Base-by-base conservation (phyloP, 2,888 invertebrate genomes). In the Phyllotreta cruciferae region DNA sequence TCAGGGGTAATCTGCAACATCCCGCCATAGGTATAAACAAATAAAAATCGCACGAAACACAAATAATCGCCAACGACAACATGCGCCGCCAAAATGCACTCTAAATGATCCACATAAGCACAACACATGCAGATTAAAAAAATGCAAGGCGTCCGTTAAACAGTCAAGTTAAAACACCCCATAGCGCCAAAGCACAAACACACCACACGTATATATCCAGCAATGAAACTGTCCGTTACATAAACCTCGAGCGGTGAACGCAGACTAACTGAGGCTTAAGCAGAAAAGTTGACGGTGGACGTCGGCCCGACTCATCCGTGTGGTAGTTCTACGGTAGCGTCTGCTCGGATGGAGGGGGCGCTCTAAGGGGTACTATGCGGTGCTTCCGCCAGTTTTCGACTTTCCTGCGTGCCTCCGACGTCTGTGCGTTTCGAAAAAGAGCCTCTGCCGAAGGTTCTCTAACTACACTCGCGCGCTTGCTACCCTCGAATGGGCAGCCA, bases 1-100 rank as follows among this genome's bases (percentile, higher is more conserved):
- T 81, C 79, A 80, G 72, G 76, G 78, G 76, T 74, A 75, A 78
- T 79, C 79, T 80, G 78, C 76, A 80, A 79, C 75, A 79, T 77
- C 77, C 76, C 79, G 81, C 81, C 81, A 81, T 81, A 81, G 78
- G 80, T 77, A 73, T 74, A 73, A 71, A 71, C 60, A 64, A 72
- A 71, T 50, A 14, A 55, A 64, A 60, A 50, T 68, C 66, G 60
- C 57, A 68, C 66, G 67, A 66, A 49, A 61, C 62, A 63, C 61
- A 61, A 61, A n/a, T n/a, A n/a, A 61, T 67, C 60, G 67, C 68
- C 70, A 71, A 73, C 71, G 67, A 71, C 60, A 67, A 64, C 58
- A 61, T 62, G 60, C 60, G 71, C 72, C 63, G 71, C 71, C 70
- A 56, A 62, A 24, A 24, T 41, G 63, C 67, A 67, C 62, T 53